Evolutionary conservation across 2,888 invertebrate species (phyloP), one percentile per base, ranked within the genome.

Genomic region (Pollenia griseotomentosa): DNA sequence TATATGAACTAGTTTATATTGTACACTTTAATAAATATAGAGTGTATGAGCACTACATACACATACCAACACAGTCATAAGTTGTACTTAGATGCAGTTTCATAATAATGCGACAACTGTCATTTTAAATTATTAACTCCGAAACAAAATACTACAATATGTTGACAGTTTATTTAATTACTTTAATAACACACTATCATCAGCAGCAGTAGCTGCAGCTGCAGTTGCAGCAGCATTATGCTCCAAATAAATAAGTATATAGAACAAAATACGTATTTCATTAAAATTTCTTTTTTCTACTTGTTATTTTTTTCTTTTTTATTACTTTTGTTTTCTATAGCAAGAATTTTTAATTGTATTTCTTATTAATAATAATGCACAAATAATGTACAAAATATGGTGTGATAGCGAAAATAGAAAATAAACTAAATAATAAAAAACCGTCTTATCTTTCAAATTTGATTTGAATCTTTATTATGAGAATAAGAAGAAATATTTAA

Each of bases 111-210:
- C 86, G 86, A 61, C 83, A 86, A 80, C 83, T 86, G 86, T 81
- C 86, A 83, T 77, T 86, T 83, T 83, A 86, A 86, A 73, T 86
- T 86, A 86, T 83, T 83, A 86, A 77, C 83, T 83, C 53, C 77
- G 51, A 83, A 83, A 86, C 75, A 75, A 80, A 83, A 77, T 78
- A 73, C 57, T 81, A 77, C 86, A 81, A 83, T 83, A 83, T 86
- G 86, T 86, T 86, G 83, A 86, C 86, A 86, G 86, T 86, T 83
- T 83, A 77, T 86, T 86, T 86, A 86, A 86, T 86, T 86, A 86
- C 80, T 86, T 86, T 86, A 83, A 83, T 81, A 86, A 83, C 77
- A 80, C 71, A 81, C 78, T 46, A 55, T 68, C 71, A 53, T 42
- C 48, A 7, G 9, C 23, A 16, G 42, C 19, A 65, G 42, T 40